Conservation (phyloP, 2,888 invertebrate genomes). For the Hemithea aestivaria region DNA sequence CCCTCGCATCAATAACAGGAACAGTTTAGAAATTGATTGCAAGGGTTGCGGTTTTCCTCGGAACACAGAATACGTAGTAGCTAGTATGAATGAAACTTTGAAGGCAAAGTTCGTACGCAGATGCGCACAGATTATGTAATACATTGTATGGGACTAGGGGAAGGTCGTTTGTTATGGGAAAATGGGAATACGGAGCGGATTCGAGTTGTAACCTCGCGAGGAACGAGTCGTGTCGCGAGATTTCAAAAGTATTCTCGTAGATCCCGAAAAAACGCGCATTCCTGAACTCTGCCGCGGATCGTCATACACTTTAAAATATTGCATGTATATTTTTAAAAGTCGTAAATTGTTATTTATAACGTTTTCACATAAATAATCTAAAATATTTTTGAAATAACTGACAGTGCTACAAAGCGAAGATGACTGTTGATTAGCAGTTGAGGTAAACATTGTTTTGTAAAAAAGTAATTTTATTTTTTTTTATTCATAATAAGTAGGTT, state of each 20-base stretch:
- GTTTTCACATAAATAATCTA: constrained; percentile 6
- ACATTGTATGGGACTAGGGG: neutral
- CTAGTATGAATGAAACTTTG: neutral
- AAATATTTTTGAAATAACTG: constrained; percentile 8
- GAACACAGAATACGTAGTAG: neutral
- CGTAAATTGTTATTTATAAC: constrained; percentile 11
- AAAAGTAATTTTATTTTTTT: constrained; percentile 7
- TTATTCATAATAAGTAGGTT: too few relatives aligned
- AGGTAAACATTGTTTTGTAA: constrained; percentile 14
- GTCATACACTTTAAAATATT: constrained; percentile 17
- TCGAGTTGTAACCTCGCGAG: constrained; percentile 9
- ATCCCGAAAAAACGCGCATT: too few relatives aligned
- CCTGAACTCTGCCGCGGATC: neutral
- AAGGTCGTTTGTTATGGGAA: neutral
- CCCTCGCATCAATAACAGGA: constrained; percentile 3
- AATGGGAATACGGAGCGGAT: neutral
- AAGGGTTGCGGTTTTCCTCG: constrained; percentile 3
- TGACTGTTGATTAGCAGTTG: constrained; percentile 7
- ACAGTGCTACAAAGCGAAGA: constrained; percentile 12
- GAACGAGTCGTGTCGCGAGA: constrained; percentile 4
- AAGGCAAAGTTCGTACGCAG: neutral
- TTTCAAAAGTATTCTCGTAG: neutral
- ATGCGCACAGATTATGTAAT: neutral
- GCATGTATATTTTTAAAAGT: constrained; percentile 12
- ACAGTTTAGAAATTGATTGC: too few relatives aligned